Base-by-base conservation (phyloP, 1,140 invertebrate genomes). In the Bombus vancouverensis region DNA sequence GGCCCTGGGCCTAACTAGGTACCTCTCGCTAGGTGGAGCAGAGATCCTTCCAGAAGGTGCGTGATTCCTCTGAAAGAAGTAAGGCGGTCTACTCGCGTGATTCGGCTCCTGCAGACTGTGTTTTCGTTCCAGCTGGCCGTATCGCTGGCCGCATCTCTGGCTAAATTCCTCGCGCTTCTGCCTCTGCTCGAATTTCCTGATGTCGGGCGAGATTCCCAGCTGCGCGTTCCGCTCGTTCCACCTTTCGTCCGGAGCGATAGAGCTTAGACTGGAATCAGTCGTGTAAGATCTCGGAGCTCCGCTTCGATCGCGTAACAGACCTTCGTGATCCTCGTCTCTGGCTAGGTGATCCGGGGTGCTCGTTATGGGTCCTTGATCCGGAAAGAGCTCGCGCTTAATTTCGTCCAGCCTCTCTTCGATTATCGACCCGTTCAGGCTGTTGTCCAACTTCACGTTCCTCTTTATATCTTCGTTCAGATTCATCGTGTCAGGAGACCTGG, bases 401-500 rank as follows among this genome's bases (percentile, higher is more conserved):
- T 94, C 94, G 44, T 93, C 93, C 32, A 94, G 57, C 57, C 93
- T 92, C 62, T 94, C 93, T n/a, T 95, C 94, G 25, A 91, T 90
- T 18, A 94, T 91, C 1, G 93, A 92, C 53, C 91, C 92, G 68
- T 94, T 94, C 42, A 93, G 57, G 39, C 93, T 94, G n/a, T 92
- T 92, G 81, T 95, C 93, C 12, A 94, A 81, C 34, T 93, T 93
- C 3, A 95, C 94, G 59, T 95, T 95, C n/a, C 93, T 91, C 70
- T 91, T 93, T 12, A 95, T 94, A 34, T 95, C 94, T 59, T 95
- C 94, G 76, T 94, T 94, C 47, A 94, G 79, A 66, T 95, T 94
- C 93, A 94, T 93, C 47, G 93, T 93, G 70, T 95, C 94, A n/a
- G 93, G 92, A 0, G 93, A 95, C 66, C 93, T 91, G 0, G 93